Conservation (phyloP, 2,113 vertebrate genomes). For the Stigmatopora nigra region DNA sequence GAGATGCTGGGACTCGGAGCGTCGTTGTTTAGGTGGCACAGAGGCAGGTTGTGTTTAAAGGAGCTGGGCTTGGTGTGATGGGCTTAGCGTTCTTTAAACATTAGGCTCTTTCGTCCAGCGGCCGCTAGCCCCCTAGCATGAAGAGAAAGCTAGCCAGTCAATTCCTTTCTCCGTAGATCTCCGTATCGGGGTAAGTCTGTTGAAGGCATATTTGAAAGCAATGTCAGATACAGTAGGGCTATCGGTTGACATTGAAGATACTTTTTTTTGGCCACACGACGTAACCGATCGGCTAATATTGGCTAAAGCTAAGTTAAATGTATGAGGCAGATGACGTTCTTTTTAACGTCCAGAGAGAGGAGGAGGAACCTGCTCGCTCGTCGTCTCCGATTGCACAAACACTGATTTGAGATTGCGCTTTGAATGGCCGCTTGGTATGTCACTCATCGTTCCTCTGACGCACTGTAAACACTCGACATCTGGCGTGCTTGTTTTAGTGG, state of each 20-base stretch:
- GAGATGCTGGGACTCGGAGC: neutral
- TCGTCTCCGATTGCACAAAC: slow-evolving; percentile 41
- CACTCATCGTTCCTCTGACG: slow-evolving; percentile 27
- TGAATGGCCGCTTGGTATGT: slow-evolving; percentile 35
- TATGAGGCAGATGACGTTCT: slow-evolving; percentile 70
- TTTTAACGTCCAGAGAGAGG: slow-evolving; percentile 42
- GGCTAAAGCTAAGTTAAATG: slow-evolving; percentile 66
- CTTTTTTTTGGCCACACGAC: neutral
- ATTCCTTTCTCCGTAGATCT: slow-evolving; percentile 59
- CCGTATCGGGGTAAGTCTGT: slow-evolving; percentile 51
- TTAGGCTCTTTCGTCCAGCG: slow-evolving; percentile 49
- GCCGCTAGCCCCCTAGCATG: slow-evolving; percentile 51
- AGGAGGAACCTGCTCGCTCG: neutral
- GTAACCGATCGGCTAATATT: slow-evolving; percentile 46
- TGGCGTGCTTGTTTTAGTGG: neutral
- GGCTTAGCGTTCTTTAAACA: slow-evolving; percentile 31
- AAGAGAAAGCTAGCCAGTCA: slow-evolving; percentile 48
- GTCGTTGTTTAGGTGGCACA: slow-evolving; percentile 19
- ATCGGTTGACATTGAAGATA: slow-evolving; percentile 7
- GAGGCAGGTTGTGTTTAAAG: slow-evolving; percentile 19
- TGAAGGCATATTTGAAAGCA: slow-evolving; percentile 54
- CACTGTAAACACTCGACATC: slow-evolving; percentile 21
- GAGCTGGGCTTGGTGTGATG: slow-evolving; percentile 24
- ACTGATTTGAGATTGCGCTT: neutral
- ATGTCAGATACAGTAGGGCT: neutral